Percentiles rank a stretch among this genome's conserved stretches.
Evolutionary conservation across 2,797 vertebrate genomes (phyloP).

Genomic region (Pseudochirops corinnae): DNA sequence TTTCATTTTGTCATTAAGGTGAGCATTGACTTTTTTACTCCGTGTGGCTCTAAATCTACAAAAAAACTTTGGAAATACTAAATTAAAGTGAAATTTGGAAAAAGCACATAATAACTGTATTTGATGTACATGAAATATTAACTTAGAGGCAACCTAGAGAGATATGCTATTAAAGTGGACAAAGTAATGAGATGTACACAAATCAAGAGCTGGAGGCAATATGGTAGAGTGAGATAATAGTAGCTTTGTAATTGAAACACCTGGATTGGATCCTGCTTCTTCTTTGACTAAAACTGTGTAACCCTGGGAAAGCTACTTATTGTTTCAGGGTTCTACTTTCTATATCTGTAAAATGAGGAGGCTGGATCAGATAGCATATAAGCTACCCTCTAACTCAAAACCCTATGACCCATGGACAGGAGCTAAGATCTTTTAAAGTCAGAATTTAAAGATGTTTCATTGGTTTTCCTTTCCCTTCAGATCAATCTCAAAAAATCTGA

Average conservation of each 20-base stretch:
- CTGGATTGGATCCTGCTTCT: neutral
- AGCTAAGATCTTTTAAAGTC: neutral
- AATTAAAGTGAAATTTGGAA: constrained; percentile 35
- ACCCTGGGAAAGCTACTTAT: neutral
- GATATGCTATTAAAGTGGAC: constrained; percentile 30
- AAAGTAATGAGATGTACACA: neutral
- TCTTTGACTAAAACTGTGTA: neutral
- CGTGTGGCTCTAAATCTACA: neutral
- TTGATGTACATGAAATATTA: neutral
- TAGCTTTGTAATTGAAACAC: neutral
- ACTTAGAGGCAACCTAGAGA: constrained; percentile 8
- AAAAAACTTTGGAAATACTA: constrained; percentile 46
- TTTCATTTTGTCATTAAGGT: neutral
- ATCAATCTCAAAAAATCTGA: neutral
- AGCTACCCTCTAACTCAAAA: neutral
- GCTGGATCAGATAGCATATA: neutral
- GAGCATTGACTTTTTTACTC: neutral
- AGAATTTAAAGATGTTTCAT: neutral
- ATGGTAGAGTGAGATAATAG: neutral
- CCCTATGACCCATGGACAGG: neutral
- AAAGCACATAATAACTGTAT: constrained; percentile 11
- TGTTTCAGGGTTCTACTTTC: neutral
- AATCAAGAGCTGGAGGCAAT: neutral
- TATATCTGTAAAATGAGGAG: constrained; percentile 35
- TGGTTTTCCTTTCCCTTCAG: constrained; percentile 43